Conservation (phyloP, 1,140 invertebrate genomes). For the Dreissena polymorpha region DNA sequence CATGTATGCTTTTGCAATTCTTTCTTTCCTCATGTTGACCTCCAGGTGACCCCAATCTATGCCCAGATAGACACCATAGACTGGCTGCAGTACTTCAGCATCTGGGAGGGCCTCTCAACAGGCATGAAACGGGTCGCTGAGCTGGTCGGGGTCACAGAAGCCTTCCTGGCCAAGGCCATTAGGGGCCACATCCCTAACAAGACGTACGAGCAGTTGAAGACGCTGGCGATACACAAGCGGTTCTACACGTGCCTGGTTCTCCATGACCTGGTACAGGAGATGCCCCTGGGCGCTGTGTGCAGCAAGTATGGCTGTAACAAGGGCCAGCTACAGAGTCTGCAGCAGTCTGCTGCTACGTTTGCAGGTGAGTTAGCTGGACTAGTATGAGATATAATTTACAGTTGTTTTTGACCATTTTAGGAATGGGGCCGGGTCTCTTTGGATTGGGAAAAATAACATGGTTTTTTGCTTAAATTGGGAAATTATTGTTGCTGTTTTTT, state of each 20-base stretch:
- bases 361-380: slow-evolving; percentile 84
- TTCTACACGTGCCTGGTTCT: slow-evolving; percentile 96
- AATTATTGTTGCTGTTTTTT: too few species aligned
- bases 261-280: slow-evolving; percentile 96
- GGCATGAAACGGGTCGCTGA: slow-evolving; percentile 92
- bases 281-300: slow-evolving; percentile 89
- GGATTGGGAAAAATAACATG: too few species aligned
- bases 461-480: too few species aligned
- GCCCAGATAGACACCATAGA: slow-evolving; percentile 88
- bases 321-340: slow-evolving; percentile 93
- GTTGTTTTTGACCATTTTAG: too few species aligned
- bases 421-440: too few species aligned
- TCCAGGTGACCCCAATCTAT: slow-evolving; percentile 88
- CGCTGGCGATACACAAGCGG: slow-evolving; percentile 82
- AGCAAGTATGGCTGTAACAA: slow-evolving; percentile 91
- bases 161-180: slow-evolving; percentile 91
- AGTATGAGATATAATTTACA: background rate
- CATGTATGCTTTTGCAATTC: too few species aligned
- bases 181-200: slow-evolving; percentile 84
- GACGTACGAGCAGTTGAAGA: slow-evolving; percentile 79
- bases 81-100: slow-evolving; percentile 91
- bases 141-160: slow-evolving; percentile 94
- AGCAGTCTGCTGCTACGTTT: slow-evolving; percentile 97
- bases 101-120: slow-evolving; percentile 91
- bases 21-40: background rate